These are phyloP conservation scores for Lacanobia wlatinum DNA, from an alignment of 2,888 invertebrate genomes.

Conservation along the genomic window DNA sequence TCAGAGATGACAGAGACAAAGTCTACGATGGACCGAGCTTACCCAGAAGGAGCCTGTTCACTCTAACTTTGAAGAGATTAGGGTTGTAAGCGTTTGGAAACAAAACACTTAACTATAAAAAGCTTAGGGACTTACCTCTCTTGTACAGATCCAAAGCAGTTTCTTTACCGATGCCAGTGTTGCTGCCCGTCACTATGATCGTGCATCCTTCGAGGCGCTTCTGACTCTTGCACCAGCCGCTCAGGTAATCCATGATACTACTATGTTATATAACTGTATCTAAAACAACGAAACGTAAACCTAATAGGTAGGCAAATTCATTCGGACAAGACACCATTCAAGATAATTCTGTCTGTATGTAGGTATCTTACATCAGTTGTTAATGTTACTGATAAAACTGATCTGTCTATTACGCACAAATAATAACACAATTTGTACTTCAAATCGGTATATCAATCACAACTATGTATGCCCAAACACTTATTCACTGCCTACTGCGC, in stretches of 20 bases:
- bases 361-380: neutral
- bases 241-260: slow-evolving; percentile 78
- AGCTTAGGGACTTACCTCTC: slow-evolving; percentile 76
- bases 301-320: neutral
- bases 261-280: neutral
- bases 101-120: neutral
- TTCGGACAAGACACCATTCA: neutral
- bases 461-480: no score
- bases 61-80: no score
- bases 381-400: neutral
- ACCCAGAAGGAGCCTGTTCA: no score
- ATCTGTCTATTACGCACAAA: neutral
- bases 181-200: slow-evolving; percentile 91
- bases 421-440: neutral
- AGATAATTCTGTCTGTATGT: neutral
- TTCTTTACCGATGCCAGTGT: slow-evolving; percentile 94
- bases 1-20: no score
- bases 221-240: slow-evolving; percentile 87
- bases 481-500: slow-evolving; percentile 5
- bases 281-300: neutral
- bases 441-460: neutral
- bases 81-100: no score
- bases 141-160: slow-evolving; percentile 90
- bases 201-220: slow-evolving; percentile 87
- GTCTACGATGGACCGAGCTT: no score